A percentile compares a stretch with the other conserved stretches of the same genome.
Evolutionary conservation across 2,113 vertebrate genomes (phyloP).

Genomic region (Nestor notabilis): DNA sequence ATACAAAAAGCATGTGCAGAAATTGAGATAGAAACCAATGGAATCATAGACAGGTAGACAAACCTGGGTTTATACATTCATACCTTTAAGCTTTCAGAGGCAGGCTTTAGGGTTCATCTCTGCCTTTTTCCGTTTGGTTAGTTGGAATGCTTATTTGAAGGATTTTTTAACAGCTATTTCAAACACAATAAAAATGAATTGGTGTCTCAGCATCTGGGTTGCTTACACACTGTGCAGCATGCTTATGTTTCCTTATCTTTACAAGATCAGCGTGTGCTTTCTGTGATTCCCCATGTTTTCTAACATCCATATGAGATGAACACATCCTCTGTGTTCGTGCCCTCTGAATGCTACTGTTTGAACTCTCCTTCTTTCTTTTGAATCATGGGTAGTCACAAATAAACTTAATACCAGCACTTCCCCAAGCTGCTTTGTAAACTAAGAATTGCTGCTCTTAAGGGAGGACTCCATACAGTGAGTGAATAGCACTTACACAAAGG

Average conservation of each 20-base stretch:
- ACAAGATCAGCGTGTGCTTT: not conserved
- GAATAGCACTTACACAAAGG: not conserved
- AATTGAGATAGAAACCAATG: not conserved
- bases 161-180: not conserved
- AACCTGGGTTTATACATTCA: not conserved
- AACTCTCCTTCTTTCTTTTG: not conserved
- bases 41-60: not conserved
- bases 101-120: not conserved
- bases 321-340: not conserved
- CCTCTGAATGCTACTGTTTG: not conserved
- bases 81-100: not conserved
- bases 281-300: not conserved
- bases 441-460: not conserved
- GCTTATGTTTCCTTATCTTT: not conserved
- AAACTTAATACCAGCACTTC: not conserved
- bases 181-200: not conserved
- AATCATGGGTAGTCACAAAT: not conserved
- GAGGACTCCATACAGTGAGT: not conserved
- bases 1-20: not conserved
- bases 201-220: not conserved
- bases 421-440: not conserved
- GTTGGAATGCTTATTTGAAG: not conserved
- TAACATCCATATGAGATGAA: not conserved
- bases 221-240: not conserved
- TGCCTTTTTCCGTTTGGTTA: not conserved